These are phyloP conservation scores for Platanista minor DNA, from an alignment of 2,113 vertebrate species.

Conservation along the genomic window DNA sequence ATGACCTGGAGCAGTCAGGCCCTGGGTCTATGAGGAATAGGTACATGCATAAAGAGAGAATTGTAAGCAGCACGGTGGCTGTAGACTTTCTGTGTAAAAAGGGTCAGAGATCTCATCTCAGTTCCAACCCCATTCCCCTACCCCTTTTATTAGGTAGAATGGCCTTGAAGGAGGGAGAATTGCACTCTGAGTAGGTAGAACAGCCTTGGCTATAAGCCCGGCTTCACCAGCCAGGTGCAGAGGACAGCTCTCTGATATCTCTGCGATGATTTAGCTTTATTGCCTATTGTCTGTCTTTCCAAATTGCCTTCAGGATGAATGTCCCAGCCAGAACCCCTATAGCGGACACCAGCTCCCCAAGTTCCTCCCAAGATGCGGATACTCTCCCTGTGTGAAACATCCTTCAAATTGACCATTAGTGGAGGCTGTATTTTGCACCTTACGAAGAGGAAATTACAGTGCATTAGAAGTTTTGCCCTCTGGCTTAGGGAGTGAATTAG, in stretches of 20 bases:
- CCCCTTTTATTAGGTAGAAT: not conserved
- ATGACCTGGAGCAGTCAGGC: not conserved
- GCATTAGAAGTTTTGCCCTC: constrained; percentile 52
- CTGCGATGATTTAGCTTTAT: constrained; percentile 66
- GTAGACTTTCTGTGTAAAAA: not conserved
- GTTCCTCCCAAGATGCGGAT: not conserved
- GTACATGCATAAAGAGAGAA: not conserved
- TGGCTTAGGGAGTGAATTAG: constrained; percentile 56
- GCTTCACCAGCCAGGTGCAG: not conserved
- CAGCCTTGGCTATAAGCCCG: constrained; percentile 33
- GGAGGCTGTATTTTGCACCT: constrained; percentile 60
- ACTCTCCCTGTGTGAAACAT: not conserved
- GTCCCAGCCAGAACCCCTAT: constrained; percentile 35
- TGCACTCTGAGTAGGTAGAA: not conserved
- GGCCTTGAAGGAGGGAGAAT: constrained; percentile 51
- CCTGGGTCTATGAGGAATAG: not conserved
- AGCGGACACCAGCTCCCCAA: not conserved
- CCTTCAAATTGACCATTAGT: constrained; percentile 43
- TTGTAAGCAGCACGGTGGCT: not conserved
- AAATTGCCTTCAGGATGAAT: constrained; percentile 67
- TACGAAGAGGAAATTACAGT: constrained; percentile 55
- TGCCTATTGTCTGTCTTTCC: constrained; percentile 59
- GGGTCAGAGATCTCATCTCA: not conserved
- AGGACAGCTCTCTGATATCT: constrained; percentile 55
- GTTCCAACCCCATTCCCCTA: not conserved